Evolutionary conservation across 2,113 vertebrate species (phyloP), one percentile per base, ranked within the genome.

Genomic region (Thomomys bottae): DNA sequence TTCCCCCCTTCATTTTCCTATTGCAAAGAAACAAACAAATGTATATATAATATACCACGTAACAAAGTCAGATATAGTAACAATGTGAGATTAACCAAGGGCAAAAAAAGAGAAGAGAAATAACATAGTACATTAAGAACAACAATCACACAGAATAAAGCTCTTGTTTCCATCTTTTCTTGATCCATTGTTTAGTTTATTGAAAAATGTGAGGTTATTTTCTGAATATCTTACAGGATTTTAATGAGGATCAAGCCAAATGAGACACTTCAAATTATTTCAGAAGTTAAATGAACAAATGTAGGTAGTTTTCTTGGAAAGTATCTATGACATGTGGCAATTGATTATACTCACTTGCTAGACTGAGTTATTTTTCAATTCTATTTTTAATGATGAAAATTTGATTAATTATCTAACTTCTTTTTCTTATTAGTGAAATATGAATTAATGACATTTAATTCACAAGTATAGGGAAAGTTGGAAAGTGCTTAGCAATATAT

Each of bases 261-360:
- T 68, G 73, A 90, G 45, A 5, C 28, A 61, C 42, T 70, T 85
- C 38, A 77, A 92, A 68, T 92, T 87, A 75, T 34, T 87, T 68
- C 20, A 3, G 28, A 71, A 73, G 59, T 59, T 85, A 59, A 77
- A 45, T 68, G 72, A 38, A 34, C 2, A 84, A 72, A 68, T 32
- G 4, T 20, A 82, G 54, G 15, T 72, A 40, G 11, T 64, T 92
- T n/a, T 87, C 77, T 87, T 71, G 68, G 49, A 42, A 76, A 76
- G 54, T 40, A 80, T 23, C 32, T 66, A 6, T 59, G 57, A 17
- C 34, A 2, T 88, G 12, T 82, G 23, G 59, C 59, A 68, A 54
- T 67, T 81, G 30, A 88, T 6, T 64, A 71, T 64, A 73, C 12
- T 63, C n/a, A n/a, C 14, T 36, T 72, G 21, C 68, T 38, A 87